A percentile compares a stretch with the other conserved stretches of the same genome.
Evolutionary conservation across 2,797 vertebrate genomes (phyloP).

Genomic region (Cuniculus paca): DNA sequence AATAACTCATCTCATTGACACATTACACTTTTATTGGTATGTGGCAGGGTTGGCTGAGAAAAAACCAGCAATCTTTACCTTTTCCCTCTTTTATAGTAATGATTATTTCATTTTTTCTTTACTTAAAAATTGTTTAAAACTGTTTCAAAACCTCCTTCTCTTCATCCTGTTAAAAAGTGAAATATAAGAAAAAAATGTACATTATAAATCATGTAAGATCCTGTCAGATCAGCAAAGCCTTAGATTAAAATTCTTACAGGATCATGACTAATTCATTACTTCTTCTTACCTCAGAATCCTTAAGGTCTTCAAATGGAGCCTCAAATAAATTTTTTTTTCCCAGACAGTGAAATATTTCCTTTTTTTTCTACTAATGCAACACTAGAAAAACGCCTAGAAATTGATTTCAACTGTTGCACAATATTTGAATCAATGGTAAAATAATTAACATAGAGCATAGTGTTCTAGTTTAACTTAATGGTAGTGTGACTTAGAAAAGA

Average conservation of each 20-base stretch:
- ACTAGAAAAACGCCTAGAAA: not conserved
- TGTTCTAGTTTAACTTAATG: not conserved
- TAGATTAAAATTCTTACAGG: slow-evolving; percentile 6
- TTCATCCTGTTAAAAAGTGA: not conserved
- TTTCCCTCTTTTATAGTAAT: not conserved
- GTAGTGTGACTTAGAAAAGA: not conserved
- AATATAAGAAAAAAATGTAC: not conserved
- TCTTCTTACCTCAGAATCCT: slow-evolving; percentile 36
- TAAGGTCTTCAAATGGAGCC: not conserved
- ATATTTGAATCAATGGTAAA: not conserved
- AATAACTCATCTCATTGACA: not conserved
- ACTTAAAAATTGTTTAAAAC: not conserved
- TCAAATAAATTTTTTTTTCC: not conserved
- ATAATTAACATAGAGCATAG: not conserved
- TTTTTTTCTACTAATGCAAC: not conserved
- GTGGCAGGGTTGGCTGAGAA: not conserved
- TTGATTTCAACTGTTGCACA: not conserved
- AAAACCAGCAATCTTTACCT: slow-evolving; percentile 41
- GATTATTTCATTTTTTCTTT: not conserved
- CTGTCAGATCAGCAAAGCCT: not conserved
- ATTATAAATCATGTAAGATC: slow-evolving; percentile 12
- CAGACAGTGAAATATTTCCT: not conserved
- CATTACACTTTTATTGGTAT: not conserved
- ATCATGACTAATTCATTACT: slow-evolving; percentile 40
- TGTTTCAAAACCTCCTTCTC: not conserved